Conservation (phyloP, 1,140 invertebrate genomes). For the Aporrectodea caliginosa region DNA sequence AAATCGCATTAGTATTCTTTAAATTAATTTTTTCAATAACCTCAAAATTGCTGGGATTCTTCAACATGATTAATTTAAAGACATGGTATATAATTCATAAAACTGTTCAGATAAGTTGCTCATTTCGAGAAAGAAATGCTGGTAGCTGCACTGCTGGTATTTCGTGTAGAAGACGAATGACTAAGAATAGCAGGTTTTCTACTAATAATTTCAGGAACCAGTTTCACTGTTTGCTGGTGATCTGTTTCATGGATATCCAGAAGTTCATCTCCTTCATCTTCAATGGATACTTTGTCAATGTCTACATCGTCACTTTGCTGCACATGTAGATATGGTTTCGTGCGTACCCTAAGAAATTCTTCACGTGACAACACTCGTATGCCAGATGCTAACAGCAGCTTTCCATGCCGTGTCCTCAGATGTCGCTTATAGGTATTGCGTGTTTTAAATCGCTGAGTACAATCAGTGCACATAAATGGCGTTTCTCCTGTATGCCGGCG, state of each 20-base stretch:
- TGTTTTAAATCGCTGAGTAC: constrained; percentile 64
- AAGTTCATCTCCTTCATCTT: background rate
- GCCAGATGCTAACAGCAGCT: background rate
- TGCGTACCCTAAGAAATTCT: background rate
- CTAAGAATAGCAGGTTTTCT: background rate
- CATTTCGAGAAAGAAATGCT: too few relatives aligned
- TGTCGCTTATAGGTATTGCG: constrained; percentile 66
- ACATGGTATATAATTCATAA: too few relatives aligned
- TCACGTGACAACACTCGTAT: background rate
- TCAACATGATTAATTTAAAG: too few relatives aligned
- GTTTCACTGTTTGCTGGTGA: background rate
- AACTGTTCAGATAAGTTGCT: too few relatives aligned
- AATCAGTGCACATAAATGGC: constrained; percentile 66
- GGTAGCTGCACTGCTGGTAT: too few relatives aligned
- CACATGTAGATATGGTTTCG: background rate
- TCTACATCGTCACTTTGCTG: background rate
- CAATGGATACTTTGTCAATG: background rate
- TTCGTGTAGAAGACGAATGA: too few relatives aligned
- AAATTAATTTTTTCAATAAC: too few relatives aligned
- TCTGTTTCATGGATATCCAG: background rate
- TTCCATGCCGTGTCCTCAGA: constrained; percentile 58
- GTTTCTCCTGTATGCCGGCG: constrained; percentile 66
- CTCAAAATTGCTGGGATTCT: too few relatives aligned
- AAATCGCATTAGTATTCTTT: too few relatives aligned
- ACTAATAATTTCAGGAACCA: background rate